A percentile compares a stretch with the other conserved stretches of the same genome.
These are phyloP conservation scores for Cataglyphis hispanica DNA, from an alignment of 1,140 invertebrate genomes.

Conservation along the genomic window DNA sequence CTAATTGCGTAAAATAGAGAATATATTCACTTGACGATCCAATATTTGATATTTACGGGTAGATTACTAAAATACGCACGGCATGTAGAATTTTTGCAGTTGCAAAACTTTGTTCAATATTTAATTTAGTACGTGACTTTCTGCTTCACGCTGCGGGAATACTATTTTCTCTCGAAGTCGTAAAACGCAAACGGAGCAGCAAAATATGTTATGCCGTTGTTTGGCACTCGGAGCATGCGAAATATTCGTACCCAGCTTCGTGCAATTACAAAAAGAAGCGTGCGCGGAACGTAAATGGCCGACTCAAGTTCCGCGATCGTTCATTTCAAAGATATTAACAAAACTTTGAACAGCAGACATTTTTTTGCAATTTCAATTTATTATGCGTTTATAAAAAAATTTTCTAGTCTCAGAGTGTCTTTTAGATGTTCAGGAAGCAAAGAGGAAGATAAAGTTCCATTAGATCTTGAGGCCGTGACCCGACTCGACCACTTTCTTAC, in stretches of 20 bases:
- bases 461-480: conserved; percentile 32
- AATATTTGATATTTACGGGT: neutral
- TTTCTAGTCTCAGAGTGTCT: neutral
- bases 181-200: conserved; percentile 14
- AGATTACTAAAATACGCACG: conserved; percentile 4
- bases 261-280: conserved; percentile 23
- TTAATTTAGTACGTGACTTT: conserved; percentile 1
- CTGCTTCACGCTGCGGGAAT: neutral
- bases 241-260: neutral
- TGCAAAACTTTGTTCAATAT: neutral
- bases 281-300: neutral
- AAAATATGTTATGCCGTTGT: conserved; percentile 35
- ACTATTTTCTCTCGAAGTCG: neutral
- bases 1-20: neutral
- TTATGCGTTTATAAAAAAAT: neutral
- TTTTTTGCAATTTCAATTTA: conserved; percentile 19
- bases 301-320: conserved; percentile 4
- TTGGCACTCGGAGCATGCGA: conserved; percentile 23
- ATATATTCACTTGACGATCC: neutral
- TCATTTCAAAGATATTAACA: conserved; percentile 11
- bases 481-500: conserved; percentile 23
- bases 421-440: neutral
- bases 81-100: neutral
- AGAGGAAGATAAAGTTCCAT: conserved; percentile 25
- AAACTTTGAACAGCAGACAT: neutral